phyloP scores from a whole-genome alignment of 2,888 invertebrate genomes.

The Formica aserva region DNA sequence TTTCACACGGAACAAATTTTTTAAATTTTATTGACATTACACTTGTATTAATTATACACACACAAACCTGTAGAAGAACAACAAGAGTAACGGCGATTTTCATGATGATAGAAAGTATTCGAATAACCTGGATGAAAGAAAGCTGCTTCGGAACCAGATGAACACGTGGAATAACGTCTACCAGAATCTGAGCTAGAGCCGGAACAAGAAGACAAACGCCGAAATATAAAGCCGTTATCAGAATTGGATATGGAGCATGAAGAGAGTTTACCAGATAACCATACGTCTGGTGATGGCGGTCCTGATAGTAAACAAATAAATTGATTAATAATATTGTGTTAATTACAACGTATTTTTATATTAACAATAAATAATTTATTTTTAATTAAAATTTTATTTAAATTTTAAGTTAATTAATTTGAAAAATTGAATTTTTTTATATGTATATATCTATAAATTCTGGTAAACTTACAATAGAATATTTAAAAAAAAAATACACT shows the following conservation, averaged over 20 bases:
- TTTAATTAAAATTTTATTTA: too few species aligned
- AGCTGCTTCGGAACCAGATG: conserved; percentile 80
- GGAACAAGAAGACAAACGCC: conserved; percentile 87
- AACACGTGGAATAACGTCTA: conserved; percentile 82
- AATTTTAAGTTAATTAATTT: too few species aligned
- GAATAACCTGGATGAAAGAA: conserved; percentile 78
- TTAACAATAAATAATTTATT: not conserved
- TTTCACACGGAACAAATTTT: not conserved
- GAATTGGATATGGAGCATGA: conserved; percentile 89
- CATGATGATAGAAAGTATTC: conserved; percentile 75
- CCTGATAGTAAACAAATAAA: conserved; percentile 82
- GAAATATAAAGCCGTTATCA: conserved; percentile 85
- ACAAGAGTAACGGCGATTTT: conserved; percentile 80
- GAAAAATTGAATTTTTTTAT: too few species aligned
- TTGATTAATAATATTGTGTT: not conserved
- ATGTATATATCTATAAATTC: not conserved
- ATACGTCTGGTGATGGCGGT: conserved; percentile 89
- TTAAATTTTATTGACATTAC: not conserved
- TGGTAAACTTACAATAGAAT: not conserved
- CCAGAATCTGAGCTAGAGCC: conserved; percentile 75
- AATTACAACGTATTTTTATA: not conserved
- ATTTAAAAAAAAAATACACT: not conserved
- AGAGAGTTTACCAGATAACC: conserved; percentile 89
- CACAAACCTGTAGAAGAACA: conserved; percentile 80
- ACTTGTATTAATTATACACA: not conserved